Evolutionary conservation across 92 coral and sea anemone genomes (phyloP).

Genomic region (Metridium senile): DNA sequence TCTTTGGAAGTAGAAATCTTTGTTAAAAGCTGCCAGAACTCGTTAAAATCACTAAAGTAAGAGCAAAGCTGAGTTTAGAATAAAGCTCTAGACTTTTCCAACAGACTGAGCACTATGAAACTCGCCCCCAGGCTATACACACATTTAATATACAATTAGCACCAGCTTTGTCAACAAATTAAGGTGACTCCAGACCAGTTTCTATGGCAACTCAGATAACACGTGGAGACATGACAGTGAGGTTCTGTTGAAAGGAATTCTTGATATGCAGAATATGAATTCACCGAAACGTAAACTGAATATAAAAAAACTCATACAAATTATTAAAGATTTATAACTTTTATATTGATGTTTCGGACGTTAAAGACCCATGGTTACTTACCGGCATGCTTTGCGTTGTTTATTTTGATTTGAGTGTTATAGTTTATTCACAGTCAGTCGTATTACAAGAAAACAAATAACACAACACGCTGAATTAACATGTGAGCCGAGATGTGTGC

Average conservation of each 20-base stretch:
- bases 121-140: background rate
- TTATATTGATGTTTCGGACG: too few species aligned
- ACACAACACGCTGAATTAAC: too few species aligned
- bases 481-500: too few species aligned
- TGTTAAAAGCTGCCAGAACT: background rate
- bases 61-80: background rate
- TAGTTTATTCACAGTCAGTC: too few species aligned
- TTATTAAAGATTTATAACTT: too few species aligned
- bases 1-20: too few species aligned
- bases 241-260: background rate
- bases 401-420: too few species aligned
- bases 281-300: too few species aligned
- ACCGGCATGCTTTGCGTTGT: too few species aligned
- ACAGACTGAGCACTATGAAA: background rate
- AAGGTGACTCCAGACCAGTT: background rate
- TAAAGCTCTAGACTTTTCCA: background rate
- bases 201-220: background rate
- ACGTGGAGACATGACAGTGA: background rate
- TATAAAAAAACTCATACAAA: too few species aligned
- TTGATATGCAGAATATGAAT: background rate
- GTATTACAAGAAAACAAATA: too few species aligned
- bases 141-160: conserved; percentile 11
- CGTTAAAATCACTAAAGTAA: background rate
- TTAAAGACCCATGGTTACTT: too few species aligned
- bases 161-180: background rate